These are phyloP conservation scores for Apistogramma diplotaenia DNA, from an alignment of 2,113 vertebrate species.

Conservation along the genomic window DNA sequence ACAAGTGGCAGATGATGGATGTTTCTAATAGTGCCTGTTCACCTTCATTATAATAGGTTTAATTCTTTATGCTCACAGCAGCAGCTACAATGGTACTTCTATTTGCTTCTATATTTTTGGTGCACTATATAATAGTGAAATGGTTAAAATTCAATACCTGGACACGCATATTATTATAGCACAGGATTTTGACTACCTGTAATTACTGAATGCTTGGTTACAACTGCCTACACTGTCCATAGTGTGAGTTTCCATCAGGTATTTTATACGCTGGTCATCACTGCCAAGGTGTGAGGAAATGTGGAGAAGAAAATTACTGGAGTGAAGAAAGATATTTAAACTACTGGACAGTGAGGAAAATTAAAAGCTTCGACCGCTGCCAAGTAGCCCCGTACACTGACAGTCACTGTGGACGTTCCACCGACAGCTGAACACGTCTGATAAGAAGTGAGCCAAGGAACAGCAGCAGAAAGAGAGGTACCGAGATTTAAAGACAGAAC, in stretches of 20 bases:
- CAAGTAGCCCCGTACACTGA: constrained; percentile 54
- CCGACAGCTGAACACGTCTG: constrained; percentile 72
- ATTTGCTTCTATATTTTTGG: background rate
- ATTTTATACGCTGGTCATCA: constrained; percentile 9
- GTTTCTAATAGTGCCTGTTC: background rate
- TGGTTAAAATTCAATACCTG: background rate
- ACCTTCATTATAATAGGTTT: background rate
- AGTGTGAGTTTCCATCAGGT: background rate
- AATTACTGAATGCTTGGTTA: constrained; percentile 3
- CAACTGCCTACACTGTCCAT: background rate
- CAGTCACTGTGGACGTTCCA: constrained; percentile 64
- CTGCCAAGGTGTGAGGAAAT: constrained; percentile 28
- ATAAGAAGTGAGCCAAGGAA: constrained; percentile 74
- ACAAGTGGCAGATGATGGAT: background rate
- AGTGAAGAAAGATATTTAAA: constrained; percentile 48
- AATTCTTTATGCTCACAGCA: background rate
- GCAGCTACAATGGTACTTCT: background rate
- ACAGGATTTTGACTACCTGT: background rate
- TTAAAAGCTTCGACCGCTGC: constrained; percentile 52
- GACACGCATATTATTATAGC: background rate
- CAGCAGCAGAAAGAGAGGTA: constrained; percentile 43
- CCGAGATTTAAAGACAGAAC: constrained; percentile 23
- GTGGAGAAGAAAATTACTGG: constrained; percentile 25
- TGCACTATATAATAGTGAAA: background rate
- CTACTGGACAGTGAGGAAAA: constrained; percentile 62